Base-by-base conservation (phyloP, 2,113 vertebrate species). In the Gavia stellata region DNA sequence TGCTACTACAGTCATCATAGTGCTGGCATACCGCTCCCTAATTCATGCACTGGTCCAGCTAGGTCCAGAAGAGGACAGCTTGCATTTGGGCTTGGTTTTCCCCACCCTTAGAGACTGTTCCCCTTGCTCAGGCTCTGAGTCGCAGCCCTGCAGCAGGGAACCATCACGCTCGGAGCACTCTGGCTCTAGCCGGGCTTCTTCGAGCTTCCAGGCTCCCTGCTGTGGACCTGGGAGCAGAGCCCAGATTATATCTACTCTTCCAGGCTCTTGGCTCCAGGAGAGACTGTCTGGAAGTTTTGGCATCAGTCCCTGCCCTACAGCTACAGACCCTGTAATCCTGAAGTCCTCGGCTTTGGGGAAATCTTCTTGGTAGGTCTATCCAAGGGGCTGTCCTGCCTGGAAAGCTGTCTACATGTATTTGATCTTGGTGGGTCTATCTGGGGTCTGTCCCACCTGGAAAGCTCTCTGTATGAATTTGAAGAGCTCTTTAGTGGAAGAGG, bases 231-330 rank as follows among this genome's bases (percentile, higher is more conserved):
- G 96, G 96, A 97, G 55, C 94, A 81, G 85, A 96, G 96, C 96
- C 96, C 95, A 97, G 92, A 86, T 96, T 94, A 36, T 90, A 96
- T 95, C 96, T 93, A 45, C 90, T 95, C 90, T 96, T 96, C 87
- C 92, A 97, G 81, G 85, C 79, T 96, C 85, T 93, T 97, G 96
- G 96, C 96, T 95, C 67, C 90, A 78, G n/a, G 45, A 96, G 79
- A 96, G 47, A 34, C 92, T 90, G 96, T 96, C 96, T 97, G 96
- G 79, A 96, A 96, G 85, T 85, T 86, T 31, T 96, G 96, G 96
- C 96, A 92, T 67, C 18, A 5, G 18, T 96, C 90, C 75, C 67
- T 88, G 71, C 79, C 90, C 90, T 94, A 78, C 50, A 95, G 88
- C 85, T 83, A 88, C 62, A 83, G 90, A 70, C 38, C 77, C 73